Base-by-base conservation (phyloP, 2,797 vertebrate genomes). In the Myripristis murdjan region DNA sequence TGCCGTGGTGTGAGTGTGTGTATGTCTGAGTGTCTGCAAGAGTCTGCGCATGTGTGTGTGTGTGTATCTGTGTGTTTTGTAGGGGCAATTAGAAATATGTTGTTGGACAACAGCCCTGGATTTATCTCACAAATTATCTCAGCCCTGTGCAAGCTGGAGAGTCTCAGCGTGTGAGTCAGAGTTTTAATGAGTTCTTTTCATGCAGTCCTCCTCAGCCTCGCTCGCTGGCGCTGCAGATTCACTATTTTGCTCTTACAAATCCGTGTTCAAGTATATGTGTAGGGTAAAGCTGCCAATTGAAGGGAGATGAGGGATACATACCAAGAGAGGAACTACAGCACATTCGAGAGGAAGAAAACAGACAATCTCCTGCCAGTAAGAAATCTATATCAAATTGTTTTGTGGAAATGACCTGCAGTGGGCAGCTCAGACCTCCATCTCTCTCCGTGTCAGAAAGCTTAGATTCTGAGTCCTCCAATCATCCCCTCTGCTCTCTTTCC, bases 131-230 rank as follows among this genome's bases (percentile, higher is more conserved):
- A 93, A 94, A 94, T 91, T 83, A 94, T 93, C 89, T 83, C 74
- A 75, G 85, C 83, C 87, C 65, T 63, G 83, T 54, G 66, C 73
- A 66, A 70, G 76, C 75, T 60, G 62, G 69, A 74, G 88, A 51
- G 61, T 84, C 79, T 82, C 59, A 11, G 56, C 71, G 77, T 77
- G 78, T 80, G 90, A 91, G 88, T 88, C 82, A 75, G 74, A 90
- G 60, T 90, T 93, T 94, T 93, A 92, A 93, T 92, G 90, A 91
- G 84, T 86, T 92, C 86, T 89, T 90, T 91, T 90, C 84, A 91
- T 85, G 88, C 85, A 87, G 85, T 84, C 85, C 89, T 86, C 66
- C 9, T 37, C 63, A 64, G 79, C 68, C 75, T 88, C 70, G 65
- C 86, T 81, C 80, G 67, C 84, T 59, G 82, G 83, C 79, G 73